Evolutionary conservation across 2,797 vertebrate genomes (phyloP), one percentile per base, ranked within the genome.

Genomic region (Platyrinchus mystaceus): DNA sequence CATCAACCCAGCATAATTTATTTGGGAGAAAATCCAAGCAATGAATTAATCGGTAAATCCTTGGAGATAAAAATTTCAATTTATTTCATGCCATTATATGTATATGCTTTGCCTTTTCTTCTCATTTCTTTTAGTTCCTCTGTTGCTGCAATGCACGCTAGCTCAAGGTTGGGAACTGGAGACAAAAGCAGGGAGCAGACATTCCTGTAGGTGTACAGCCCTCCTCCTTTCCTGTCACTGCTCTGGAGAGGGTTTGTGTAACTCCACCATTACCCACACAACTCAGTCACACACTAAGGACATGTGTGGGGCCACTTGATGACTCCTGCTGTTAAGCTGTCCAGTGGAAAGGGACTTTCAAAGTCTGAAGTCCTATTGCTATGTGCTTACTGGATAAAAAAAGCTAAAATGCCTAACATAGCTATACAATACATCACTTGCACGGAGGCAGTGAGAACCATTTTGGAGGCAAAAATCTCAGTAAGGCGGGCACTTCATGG

Each of bases 11-110:
- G 30, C 34, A 3, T 44, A 62, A 78, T 7, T 78, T 39, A 18
- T 66, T 34, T 69, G 43, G 50, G 66, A 88, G 67, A 90, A 96
- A 81, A 71, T 37, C 58, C 58, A 93, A 73, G 13, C 27, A 71
- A 52, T 30, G 7, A 66, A 75, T 88, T 81, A 44, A 32, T 63
- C 55, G 37, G 56, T 56, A 46, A 80, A 7, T 28, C 26, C 69
- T 50, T 71, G 36, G 73, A 89, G 63, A 68, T 39, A 34, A 9
- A 77, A 70, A 36, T 28, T 46, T 91, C 3, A 11, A 22, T 70
- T 52, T 68, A 34, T 58, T 86, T 86, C 46, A 63, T 1, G 5
- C 20, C 44, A 58, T 71, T 32, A 1, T 20, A 39, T 0, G 0
- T 7, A 49, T 26, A 55, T 41, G 39, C 27, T 87, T 93, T 77